Percentiles rank a stretch among this genome's conserved stretches.
Evolutionary conservation across 1,140 invertebrate species (phyloP).

Genomic region (Brevipalpus yothersi): DNA sequence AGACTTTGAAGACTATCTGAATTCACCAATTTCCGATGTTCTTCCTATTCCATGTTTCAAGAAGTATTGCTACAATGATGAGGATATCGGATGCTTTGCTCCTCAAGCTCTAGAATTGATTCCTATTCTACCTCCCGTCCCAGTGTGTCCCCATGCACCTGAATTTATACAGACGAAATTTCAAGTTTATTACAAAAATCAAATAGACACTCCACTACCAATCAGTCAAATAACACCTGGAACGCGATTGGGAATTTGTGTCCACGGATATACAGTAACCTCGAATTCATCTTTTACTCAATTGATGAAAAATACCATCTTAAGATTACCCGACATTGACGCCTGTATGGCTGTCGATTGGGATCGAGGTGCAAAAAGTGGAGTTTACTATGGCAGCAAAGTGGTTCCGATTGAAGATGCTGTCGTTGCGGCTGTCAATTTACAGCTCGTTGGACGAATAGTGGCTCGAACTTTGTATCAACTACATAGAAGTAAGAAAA

Average conservation of each 20-base stretch:
- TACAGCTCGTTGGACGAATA: constrained; percentile 34
- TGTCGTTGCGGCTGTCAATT: constrained; percentile 30
- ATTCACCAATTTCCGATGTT: no score
- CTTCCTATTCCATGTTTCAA: background rate
- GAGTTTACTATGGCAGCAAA: constrained; percentile 27
- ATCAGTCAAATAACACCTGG: background rate
- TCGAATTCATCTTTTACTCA: background rate
- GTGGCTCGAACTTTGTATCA: constrained; percentile 23
- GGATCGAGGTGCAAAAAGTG: constrained; percentile 22
- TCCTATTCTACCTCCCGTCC: background rate
- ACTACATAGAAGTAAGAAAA: constrained; percentile 6
- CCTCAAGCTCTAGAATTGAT: background rate
- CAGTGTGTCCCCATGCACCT: background rate
- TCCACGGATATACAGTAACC: background rate
- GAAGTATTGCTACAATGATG: background rate
- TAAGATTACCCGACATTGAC: constrained; percentile 14
- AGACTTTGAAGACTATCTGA: no score
- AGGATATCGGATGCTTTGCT: background rate
- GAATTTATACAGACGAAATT: background rate
- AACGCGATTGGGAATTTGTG: background rate
- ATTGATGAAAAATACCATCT: background rate
- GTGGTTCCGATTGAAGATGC: background rate
- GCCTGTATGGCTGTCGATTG: constrained; percentile 22
- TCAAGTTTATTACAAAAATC: background rate
- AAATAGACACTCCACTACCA: background rate